Evolutionary conservation across 1,140 invertebrate genomes (phyloP), one percentile per base, ranked within the genome.

Genomic region (Drosophila ercepeae): DNA sequence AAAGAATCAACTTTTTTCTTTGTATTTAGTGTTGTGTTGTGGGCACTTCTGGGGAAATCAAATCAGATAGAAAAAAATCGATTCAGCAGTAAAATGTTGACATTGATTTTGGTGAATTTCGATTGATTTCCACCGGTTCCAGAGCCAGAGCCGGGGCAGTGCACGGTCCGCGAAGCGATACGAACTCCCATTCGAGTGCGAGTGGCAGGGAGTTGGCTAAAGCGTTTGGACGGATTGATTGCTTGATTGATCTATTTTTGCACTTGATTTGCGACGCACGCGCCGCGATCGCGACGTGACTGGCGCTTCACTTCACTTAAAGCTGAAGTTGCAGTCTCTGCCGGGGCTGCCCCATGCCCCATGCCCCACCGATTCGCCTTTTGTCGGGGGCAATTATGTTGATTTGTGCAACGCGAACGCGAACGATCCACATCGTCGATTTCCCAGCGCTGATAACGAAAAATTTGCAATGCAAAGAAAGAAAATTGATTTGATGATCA

Each of bases 211-310:
- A 42, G 76, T 71, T 83, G 61, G 61, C 48, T 48, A 16, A 52
- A 44, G 63, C 46, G 45, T 52, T 68, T 53, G 64, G 64, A 67
- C 78, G 79, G 82, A 88, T 88, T 88, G 82, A 82, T 88, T 82
- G 78, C 82, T 88, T 88, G 82, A 88, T 88, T 88, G 82, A 88
- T 88, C 82, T 88, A 88, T 88, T 88, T 89, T 88, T 88, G 82
- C 82, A 88, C 82, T 88, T 88, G 82, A 88, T 88, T 88, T 88
- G 82, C 82, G 77, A 88, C 82, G 82, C 82, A 88, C 82, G 82
- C 82, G 82, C 83, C 82, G 65, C 50, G 36, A 51, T 59, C 63
- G 64, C 77, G 75, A 86, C 81, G 82, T 86, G 81, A 84, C 81
- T 86, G 81, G 81, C 81, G 81, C 81, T 84, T 46, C 60, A 67